Base-by-base conservation (phyloP, 2,113 vertebrate genomes). In the Istiophorus platypterus region DNA sequence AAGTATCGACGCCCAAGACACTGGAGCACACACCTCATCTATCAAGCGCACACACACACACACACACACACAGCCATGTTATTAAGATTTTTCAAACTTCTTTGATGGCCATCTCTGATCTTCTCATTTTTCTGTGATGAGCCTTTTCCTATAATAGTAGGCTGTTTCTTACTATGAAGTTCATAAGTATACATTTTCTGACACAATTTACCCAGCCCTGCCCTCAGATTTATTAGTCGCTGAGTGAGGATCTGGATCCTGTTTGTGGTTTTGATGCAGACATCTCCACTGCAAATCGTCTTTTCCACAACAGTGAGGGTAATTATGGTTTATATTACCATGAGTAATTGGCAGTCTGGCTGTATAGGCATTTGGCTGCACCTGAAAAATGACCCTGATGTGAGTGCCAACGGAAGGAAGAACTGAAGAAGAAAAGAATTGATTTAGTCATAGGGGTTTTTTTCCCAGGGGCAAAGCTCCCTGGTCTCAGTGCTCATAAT, bases 1-100 rank as follows among this genome's bases (percentile, higher is more conserved):
- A 92, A 90, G 87, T 94, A 94, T 93, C 22, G 93, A 92, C 78
- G 67, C 72, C 62, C 71, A 80, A 88, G 83, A 82, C 81, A 79
- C 82, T 37, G 78, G 72, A 58, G 71, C 78, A 37, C 85, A 84
- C 76, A 71, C 78, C 67, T 87, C 72, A 71, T 86, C 86, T 82
- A 75, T 84, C 78, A 51, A 4, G 57, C 74, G 41, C 71, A 22
- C 65, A 56, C 52, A 65, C 81, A 76, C 76, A 49, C 70, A 14
- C 78, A 52, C 51, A 52, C 76, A 26, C 64, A 49, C 51, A 69
- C 78, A 24, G 34, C 27, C 20, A 56, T 34, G 47, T 58, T 27
- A 39, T 72, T 27, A 26, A 62, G n/a, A 66, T 61, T 83, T 64
- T 54, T 42, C 5, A 5, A 59, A 54, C 52, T 57, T 80, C 41